These are phyloP conservation scores for Drosophila nigrodunni DNA, from an alignment of 1,140 invertebrate species.

Conservation along the genomic window DNA sequence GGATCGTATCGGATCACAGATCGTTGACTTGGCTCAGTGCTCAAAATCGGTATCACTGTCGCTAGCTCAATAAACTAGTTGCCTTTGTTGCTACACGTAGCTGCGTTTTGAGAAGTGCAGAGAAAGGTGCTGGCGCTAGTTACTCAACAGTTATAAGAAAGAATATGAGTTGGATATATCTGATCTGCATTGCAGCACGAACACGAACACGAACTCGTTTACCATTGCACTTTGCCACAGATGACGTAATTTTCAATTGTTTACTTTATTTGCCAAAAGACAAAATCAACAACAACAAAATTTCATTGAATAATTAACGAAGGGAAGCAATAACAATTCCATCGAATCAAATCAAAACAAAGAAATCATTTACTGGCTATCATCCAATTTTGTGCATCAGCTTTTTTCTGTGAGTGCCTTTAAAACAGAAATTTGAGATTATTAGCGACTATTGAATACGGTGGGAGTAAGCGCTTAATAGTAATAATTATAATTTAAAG, in stretches of 20 bases:
- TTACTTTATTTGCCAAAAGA: constrained; percentile 23
- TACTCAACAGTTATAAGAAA: background rate
- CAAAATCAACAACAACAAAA: constrained; percentile 4
- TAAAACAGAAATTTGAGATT: too few relatives aligned
- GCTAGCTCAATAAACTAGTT: background rate
- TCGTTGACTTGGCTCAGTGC: constrained; percentile 2
- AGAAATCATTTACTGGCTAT: constrained; percentile 8
- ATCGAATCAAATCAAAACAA: constrained; percentile 15
- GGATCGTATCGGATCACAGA: constrained; percentile 1
- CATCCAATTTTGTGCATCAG: background rate
- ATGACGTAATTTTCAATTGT: constrained; percentile 39
- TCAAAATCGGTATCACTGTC: background rate
- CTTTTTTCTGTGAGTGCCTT: background rate
- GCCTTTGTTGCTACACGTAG: constrained; percentile 24
- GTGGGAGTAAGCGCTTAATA: too few relatives aligned
- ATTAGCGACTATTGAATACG: too few relatives aligned
- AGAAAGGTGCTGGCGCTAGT: constrained; percentile 7
- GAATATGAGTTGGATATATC: constrained; percentile 12
- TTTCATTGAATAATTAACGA: constrained; percentile 14
- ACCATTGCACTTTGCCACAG: constrained; percentile 24
- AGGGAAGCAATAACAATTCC: background rate
- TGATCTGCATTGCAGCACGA: constrained; percentile 42
- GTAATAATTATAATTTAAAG: too few relatives aligned
- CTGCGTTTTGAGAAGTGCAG: constrained; percentile 13
- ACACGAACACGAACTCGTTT: constrained; percentile 24